Evolutionary conservation across 2,888 invertebrate genomes (phyloP), one percentile per base, ranked within the genome.

Genomic region (Caenorhabditis sp.): DNA sequence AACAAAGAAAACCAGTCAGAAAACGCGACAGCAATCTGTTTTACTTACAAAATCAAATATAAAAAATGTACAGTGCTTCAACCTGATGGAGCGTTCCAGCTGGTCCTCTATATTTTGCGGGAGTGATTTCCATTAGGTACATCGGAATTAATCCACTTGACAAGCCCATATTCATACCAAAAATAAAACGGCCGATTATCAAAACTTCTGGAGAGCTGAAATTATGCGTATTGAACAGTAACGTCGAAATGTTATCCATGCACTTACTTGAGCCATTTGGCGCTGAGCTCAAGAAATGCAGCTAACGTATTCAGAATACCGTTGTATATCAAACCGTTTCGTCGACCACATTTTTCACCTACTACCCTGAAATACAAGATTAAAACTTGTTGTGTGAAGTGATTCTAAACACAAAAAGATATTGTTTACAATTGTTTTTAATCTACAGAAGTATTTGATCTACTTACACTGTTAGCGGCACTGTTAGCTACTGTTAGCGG

Each of bases 91-190:
- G 74, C 1, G 90, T 90, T 1, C 91, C 91, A 7, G 91, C 85
- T 4, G 90, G 90, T 1, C 91, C 91, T 5, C 91, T 87, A 35
- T 89, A 89, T 27, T 85, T 82, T 0, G 86, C 76, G 0, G 90
- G 88, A 1, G 90, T 89, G 39, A 91, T 89, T 81, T 91, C 91
- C 76, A 90, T 89, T 30, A 91, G 81, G 75, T 90, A 91, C 82
- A 90, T 86, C 1, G 90, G 90, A 3, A 90, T 88, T 3, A 91
- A 76, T 0, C 90, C 91, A 13, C 90, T 90, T 59, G 90, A 89
- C 24, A 91, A 81, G 20, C 90, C 90, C 90, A 88, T 75, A 78
- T 86, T 85, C 3, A 84, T 90, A n/a, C 90, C 89, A 53, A 87
- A 81, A 0, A 90, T 78, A 20, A 88, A 80, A 0, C 91, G 83